phyloP scores from a whole-genome alignment of 2,113 vertebrate genomes.

The Heteronetta atricapilla region DNA sequence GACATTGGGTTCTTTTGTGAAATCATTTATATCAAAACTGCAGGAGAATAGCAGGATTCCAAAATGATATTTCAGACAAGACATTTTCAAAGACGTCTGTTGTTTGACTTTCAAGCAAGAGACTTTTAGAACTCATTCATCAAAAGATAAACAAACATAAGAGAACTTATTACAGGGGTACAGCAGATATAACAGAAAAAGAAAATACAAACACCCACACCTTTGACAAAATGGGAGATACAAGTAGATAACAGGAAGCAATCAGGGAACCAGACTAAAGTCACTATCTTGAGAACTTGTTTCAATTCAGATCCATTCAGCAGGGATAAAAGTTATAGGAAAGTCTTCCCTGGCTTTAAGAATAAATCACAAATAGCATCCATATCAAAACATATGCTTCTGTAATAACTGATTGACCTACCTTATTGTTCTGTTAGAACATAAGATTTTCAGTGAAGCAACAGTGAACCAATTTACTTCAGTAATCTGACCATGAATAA shows the following conservation, averaged over 20 bases:
- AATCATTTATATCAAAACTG: slow-evolving; percentile 10
- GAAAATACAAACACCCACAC: background rate
- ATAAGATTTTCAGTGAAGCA: background rate
- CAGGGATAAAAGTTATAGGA: background rate
- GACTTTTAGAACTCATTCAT: slow-evolving; percentile 43
- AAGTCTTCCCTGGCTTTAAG: background rate
- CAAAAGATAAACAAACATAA: slow-evolving; percentile 57
- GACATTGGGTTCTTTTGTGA: background rate
- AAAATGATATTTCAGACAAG: slow-evolving; percentile 26
- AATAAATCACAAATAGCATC: background rate
- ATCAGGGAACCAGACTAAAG: slow-evolving; percentile 39
- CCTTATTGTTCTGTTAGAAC: background rate
- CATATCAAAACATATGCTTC: background rate
- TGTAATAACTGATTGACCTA: background rate
- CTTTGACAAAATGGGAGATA: slow-evolving; percentile 28
- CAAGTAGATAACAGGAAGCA: slow-evolving; percentile 13
- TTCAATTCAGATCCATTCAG: background rate
- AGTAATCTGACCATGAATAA: background rate
- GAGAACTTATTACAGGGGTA: slow-evolving; percentile 29
- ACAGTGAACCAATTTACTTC: background rate
- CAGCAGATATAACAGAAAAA: slow-evolving; percentile 2
- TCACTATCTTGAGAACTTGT: slow-evolving; percentile 16
- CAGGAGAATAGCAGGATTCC: slow-evolving; percentile 1
- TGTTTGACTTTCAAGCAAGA: slow-evolving; percentile 40
- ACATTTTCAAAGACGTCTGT: slow-evolving; percentile 31